Evolutionary conservation across 2,888 invertebrate genomes (phyloP), one percentile per base, ranked within the genome.

Genomic region (Drosophila tanythrix): DNA sequence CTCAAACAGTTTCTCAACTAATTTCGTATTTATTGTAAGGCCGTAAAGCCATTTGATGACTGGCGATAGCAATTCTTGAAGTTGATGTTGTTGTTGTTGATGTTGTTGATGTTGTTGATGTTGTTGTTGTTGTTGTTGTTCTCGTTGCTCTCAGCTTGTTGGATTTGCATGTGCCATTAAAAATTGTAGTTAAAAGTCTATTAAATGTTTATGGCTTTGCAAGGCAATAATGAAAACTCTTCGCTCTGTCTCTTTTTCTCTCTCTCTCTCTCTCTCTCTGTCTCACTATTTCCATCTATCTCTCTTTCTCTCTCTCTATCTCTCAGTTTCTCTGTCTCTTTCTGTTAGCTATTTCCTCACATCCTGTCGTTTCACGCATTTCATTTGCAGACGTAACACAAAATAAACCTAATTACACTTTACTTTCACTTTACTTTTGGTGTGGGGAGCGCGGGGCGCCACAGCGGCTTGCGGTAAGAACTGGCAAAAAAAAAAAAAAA

Each of bases 381-480:
- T 78, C 81, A 81, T 78, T 78, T 78, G 77, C 78, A 78, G 81
- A 81, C 78, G 64, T 73, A 81, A 77, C 81, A 78, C 77, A 77
- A 74, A 88, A 89, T 88, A 89, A 89, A 84, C 89, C 88, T 84
- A 84, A 84, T 84, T 84, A 89, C 89, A 89, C 74, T 87, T 84
- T 87, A 83, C 89, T 83, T 86, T 86, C 75, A 88, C 89, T 83
- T 85, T 70, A 64, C 81, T 73, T 75, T 75, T n/a, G n/a, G 35
- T 38, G 70, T 61, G 70, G 50, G 58, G 7, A 57, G 35, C 35
- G 33, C 15, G 43, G 40, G 29, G 18, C 10, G 18, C 38, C 53
- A 53, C 5, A 29, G 51, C 21, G 43, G 58, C 15, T 56, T 76
- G 64, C 35, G 73, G 59, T 65, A 64, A 46, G 15, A 25, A 15